These are phyloP conservation scores for Tauraco hartlaubi DNA, from an alignment of 2,797 vertebrate genomes.

Conservation along the genomic window DNA sequence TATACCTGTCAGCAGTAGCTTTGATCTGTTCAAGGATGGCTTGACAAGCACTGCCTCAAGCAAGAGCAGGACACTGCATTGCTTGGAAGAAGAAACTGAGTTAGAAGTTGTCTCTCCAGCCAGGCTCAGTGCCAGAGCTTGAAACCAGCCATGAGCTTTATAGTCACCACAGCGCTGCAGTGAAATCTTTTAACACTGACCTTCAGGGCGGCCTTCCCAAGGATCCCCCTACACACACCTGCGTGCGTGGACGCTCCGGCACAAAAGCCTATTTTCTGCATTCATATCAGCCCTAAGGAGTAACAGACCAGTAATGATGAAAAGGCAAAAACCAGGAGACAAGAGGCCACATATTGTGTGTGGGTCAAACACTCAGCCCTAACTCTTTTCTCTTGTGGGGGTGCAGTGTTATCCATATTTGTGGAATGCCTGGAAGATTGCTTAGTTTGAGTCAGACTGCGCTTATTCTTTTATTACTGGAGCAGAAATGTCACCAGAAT, in stretches of 20 bases:
- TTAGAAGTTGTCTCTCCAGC: background rate
- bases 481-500: background rate
- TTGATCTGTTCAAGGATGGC: background rate
- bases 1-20: background rate
- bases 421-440: background rate
- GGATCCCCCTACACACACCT: background rate
- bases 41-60: background rate
- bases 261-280: background rate
- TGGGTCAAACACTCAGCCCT: background rate
- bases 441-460: background rate
- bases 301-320: background rate
- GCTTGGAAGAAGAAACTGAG: background rate
- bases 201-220: background rate
- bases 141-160: background rate
- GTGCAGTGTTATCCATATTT: background rate
- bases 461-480: background rate
- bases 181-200: background rate
- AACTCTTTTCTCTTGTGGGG: background rate
- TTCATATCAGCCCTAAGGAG: background rate
- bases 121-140: background rate
- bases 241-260: fast-evolving
- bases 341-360: fast-evolving
- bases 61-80: background rate
- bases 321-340: background rate
- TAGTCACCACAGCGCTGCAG: background rate